These are phyloP conservation scores for Lordiphosa andalusiaca DNA, from an alignment of 2,888 invertebrate species.

Conservation along the genomic window DNA sequence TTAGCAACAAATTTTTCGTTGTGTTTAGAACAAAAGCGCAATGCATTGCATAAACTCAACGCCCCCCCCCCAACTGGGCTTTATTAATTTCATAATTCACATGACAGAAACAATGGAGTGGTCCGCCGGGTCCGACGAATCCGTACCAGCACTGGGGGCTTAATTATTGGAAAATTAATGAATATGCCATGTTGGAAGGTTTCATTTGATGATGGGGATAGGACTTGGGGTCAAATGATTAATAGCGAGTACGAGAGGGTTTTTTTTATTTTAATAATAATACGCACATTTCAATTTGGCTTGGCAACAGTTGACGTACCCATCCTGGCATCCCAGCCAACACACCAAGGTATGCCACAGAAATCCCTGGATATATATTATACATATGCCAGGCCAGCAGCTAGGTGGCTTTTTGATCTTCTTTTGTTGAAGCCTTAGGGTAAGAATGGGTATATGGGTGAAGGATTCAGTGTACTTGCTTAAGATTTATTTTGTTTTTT, in stretches of 20 bases:
- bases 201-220: slow-evolving; percentile 34
- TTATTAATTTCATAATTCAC: slow-evolving; percentile 75
- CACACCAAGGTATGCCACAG: slow-evolving; percentile 36
- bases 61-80: slow-evolving; percentile 19
- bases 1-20: slow-evolving; percentile 66
- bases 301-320: not conserved
- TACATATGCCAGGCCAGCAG: slow-evolving; percentile 28
- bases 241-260: slow-evolving; percentile 14
- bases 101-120: slow-evolving; percentile 25
- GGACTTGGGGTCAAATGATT: slow-evolving; percentile 17
- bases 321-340: too few species aligned
- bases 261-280: slow-evolving; percentile 12
- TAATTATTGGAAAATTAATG: slow-evolving; percentile 75
- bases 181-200: slow-evolving; percentile 62
- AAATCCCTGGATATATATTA: slow-evolving; percentile 45
- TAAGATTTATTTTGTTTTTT: too few species aligned
- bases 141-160: slow-evolving; percentile 32
- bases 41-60: slow-evolving; percentile 49
- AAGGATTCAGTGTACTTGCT: too few species aligned
- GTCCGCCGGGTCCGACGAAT: not conserved
- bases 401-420: slow-evolving; percentile 37
- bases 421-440: not conserved
- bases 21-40: slow-evolving; percentile 70
- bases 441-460: slow-evolving; percentile 5
- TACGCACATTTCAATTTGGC: slow-evolving; percentile 5